Evolutionary conservation across 2,888 invertebrate species (phyloP).

Genomic region (Terebella lapidaria): DNA sequence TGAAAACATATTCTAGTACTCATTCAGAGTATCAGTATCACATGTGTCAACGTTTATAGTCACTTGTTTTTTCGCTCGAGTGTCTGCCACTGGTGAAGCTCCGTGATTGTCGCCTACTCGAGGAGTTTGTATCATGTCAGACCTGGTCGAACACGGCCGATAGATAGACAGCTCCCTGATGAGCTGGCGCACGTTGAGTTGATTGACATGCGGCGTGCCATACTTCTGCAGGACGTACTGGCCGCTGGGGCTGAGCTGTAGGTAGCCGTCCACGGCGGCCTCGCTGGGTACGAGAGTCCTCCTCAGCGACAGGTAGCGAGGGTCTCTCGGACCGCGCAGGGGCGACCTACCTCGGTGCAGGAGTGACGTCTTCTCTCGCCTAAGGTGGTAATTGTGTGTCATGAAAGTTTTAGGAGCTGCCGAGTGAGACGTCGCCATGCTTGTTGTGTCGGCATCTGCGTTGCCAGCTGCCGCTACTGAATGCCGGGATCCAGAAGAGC

Average conservation of each 20-base stretch:
- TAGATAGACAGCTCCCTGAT: not conserved
- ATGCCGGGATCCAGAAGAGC: not conserved
- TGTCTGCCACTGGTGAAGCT: too few species aligned
- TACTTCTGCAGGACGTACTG: not conserved
- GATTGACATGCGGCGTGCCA: not conserved
- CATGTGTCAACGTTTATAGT: too few species aligned
- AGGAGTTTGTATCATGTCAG: too few species aligned
- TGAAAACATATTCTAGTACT: too few species aligned
- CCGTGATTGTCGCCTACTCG: too few species aligned
- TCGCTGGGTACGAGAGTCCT: not conserved
- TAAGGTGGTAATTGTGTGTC: not conserved
- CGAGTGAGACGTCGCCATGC: not conserved
- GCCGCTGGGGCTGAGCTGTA: conserved; percentile 1
- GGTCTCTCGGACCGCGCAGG: not conserved
- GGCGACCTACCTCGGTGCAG: not conserved
- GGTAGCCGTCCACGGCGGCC: not conserved
- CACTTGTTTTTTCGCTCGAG: too few species aligned
- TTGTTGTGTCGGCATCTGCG: not conserved
- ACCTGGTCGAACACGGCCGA: too few species aligned
- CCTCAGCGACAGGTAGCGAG: not conserved
- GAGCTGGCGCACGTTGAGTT: not conserved
- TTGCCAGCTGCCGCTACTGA: not conserved
- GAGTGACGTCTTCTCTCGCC: not conserved
- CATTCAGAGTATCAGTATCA: too few species aligned
- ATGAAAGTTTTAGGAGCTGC: not conserved